Evolutionary conservation across 2,113 vertebrate genomes (phyloP).

Genomic region (Calonectris borealis): DNA sequence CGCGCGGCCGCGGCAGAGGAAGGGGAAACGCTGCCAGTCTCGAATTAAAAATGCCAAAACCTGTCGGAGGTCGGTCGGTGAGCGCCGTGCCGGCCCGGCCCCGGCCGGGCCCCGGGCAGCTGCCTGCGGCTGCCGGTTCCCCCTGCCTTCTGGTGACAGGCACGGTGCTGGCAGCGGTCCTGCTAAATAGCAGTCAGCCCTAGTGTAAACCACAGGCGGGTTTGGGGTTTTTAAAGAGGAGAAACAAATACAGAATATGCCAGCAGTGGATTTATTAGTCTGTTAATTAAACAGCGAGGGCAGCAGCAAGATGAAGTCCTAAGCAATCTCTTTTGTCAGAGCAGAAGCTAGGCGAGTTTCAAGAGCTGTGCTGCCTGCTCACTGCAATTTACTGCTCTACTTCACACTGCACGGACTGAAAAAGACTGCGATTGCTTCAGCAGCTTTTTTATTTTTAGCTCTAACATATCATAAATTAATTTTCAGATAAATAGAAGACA

Average conservation of each 20-base stretch:
- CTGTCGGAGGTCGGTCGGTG: not conserved
- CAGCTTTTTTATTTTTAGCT: not conserved
- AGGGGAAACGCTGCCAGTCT: not conserved
- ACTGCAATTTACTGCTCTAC: slow-evolving; percentile 29
- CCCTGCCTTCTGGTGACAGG: not conserved
- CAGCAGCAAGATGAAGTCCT: not conserved
- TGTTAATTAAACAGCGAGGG: not conserved
- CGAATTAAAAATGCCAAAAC: not conserved
- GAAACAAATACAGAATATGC: not conserved
- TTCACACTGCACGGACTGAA: not conserved
- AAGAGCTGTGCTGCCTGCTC: not conserved
- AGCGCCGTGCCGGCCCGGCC: not conserved
- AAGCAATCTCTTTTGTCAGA: not conserved
- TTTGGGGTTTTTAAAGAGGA: not conserved
- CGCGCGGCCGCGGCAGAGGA: not conserved
- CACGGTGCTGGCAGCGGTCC: not conserved
- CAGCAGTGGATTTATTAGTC: not conserved
- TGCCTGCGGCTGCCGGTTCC: not conserved
- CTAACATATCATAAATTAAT: not conserved
- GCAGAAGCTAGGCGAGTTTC: not conserved
- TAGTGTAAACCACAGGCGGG: too few species aligned
- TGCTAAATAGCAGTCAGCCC: not conserved
- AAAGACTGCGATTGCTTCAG: not conserved
- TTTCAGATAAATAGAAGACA: not conserved
- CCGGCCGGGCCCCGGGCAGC: too few species aligned